Conservation (phyloP, 2,113 vertebrate species). For the Cynoglossus semilaevis region DNA sequence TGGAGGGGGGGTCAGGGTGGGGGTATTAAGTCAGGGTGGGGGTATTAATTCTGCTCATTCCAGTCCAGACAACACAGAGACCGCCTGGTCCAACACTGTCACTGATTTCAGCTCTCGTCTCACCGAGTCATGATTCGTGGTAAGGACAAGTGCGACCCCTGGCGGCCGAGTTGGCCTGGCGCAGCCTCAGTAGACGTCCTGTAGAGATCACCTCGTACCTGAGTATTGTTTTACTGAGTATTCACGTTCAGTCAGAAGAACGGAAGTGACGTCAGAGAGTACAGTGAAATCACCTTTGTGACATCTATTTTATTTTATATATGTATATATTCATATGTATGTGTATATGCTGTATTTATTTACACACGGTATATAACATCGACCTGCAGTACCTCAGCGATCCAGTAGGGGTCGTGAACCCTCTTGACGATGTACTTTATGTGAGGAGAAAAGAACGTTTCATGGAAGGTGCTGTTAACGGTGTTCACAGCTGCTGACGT, state of each 20-base stretch:
- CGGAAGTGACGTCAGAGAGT: constrained; percentile 75
- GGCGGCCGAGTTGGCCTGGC: constrained; percentile 59
- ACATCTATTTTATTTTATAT: too few relatives aligned
- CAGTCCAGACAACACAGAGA: constrained; percentile 31
- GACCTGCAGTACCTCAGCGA: too few relatives aligned
- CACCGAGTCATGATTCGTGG: constrained; percentile 31
- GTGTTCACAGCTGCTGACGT: too few relatives aligned
- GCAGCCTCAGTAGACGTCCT: constrained; percentile 65
- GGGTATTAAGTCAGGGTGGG: too few relatives aligned
- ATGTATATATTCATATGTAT: neutral
- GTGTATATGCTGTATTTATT: neutral
- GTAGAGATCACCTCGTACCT: constrained; percentile 79
- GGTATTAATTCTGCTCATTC: constrained; percentile 53
- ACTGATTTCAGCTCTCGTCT: constrained; percentile 45
- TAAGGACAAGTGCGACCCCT: constrained; percentile 78
- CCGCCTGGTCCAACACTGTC: constrained; percentile 57
- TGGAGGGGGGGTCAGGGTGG: too few relatives aligned
- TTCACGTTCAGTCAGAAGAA: constrained; percentile 79
- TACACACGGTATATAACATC: too few relatives aligned
- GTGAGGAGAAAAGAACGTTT: too few relatives aligned
- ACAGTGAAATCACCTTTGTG: constrained; percentile 64
- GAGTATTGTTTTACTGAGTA: constrained; percentile 80
- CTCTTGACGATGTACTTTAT: too few relatives aligned
- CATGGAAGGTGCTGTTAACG: too few relatives aligned
- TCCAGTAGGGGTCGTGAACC: too few relatives aligned